A percentile compares a stretch with the other conserved stretches of the same genome.
Evolutionary conservation across 2,797 vertebrate species (phyloP).

Genomic region (Thamnophis elegans): DNA sequence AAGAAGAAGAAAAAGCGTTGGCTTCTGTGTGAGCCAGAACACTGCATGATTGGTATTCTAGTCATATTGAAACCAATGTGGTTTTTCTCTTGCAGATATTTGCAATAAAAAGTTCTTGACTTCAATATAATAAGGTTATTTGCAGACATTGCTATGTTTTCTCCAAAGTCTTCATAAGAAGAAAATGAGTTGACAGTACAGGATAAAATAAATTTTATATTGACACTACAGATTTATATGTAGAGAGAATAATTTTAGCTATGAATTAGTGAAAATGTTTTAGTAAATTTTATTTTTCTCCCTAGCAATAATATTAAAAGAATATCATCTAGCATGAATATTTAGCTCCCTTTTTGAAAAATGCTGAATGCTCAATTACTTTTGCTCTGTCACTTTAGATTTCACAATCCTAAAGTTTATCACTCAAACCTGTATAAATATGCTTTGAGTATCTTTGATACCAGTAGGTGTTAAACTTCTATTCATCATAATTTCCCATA

Average conservation of each 20-base stretch:
- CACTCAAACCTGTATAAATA: background rate
- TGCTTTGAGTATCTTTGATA: background rate
- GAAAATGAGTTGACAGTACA: background rate
- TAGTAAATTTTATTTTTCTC: background rate
- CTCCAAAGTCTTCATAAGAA: background rate
- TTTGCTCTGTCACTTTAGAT: background rate
- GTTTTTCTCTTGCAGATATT: background rate
- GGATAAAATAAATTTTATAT: background rate
- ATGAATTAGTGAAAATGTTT: background rate
- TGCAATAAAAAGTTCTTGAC: background rate
- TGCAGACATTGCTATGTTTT: background rate
- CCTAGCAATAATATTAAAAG: background rate
- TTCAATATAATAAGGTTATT: background rate
- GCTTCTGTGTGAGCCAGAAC: background rate
- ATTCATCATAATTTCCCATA: background rate
- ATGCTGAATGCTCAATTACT: background rate
- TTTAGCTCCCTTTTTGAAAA: background rate
- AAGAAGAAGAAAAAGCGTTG: background rate
- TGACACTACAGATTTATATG: background rate
- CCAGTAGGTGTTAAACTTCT: background rate
- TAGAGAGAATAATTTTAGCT: background rate
- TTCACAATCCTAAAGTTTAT: background rate
- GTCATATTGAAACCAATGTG: background rate
- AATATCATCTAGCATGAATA: background rate
- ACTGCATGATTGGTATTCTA: background rate